phyloP scores from a whole-genome alignment of 2,888 invertebrate genomes.

The Lasioglossum figueresi region DNA sequence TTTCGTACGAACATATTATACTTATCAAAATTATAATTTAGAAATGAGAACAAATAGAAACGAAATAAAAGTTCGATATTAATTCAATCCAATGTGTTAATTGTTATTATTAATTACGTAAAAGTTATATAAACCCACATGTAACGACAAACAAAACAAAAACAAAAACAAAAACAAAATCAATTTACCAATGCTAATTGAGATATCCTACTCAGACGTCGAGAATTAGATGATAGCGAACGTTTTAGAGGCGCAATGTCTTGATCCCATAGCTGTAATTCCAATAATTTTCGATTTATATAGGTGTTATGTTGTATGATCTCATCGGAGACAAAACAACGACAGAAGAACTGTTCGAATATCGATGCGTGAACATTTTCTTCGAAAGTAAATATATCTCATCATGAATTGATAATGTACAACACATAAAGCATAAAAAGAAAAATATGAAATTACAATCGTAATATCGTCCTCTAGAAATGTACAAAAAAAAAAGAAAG shows the following conservation, averaged over 20 bases:
- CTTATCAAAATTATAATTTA: conserved; percentile 16
- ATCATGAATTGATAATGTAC: conserved; percentile 7
- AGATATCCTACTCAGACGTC: conserved; percentile 93
- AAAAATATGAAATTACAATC: conserved; percentile 37
- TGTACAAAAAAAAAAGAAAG: conserved; percentile 15
- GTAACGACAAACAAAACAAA: conserved; percentile 62
- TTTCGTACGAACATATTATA: neutral
- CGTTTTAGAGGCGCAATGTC: conserved; percentile 94
- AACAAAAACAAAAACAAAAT: conserved; percentile 73
- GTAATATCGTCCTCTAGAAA: conserved; percentile 19
- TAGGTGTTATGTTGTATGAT: neutral
- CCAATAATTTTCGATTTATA: conserved; percentile 61
- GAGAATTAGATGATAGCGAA: conserved; percentile 90
- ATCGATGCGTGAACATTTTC: conserved; percentile 5
- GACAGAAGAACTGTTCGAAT: conserved; percentile 11
- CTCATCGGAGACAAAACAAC: neutral
- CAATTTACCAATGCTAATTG: conserved; percentile 93
- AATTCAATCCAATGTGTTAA: conserved; percentile 53
- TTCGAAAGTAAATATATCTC: conserved; percentile 16
- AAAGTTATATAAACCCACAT: conserved; percentile 32
- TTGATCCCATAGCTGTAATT: conserved; percentile 92
- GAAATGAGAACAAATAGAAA: conserved; percentile 17
- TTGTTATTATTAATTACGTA: conserved; percentile 35
- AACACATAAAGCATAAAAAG: conserved; percentile 56
- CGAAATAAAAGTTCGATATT: conserved; percentile 6